A percentile compares a stretch with the other conserved stretches of the same genome.
Conservation (phyloP, 2,888 invertebrate genomes). For the Tridacna gigas region DNA sequence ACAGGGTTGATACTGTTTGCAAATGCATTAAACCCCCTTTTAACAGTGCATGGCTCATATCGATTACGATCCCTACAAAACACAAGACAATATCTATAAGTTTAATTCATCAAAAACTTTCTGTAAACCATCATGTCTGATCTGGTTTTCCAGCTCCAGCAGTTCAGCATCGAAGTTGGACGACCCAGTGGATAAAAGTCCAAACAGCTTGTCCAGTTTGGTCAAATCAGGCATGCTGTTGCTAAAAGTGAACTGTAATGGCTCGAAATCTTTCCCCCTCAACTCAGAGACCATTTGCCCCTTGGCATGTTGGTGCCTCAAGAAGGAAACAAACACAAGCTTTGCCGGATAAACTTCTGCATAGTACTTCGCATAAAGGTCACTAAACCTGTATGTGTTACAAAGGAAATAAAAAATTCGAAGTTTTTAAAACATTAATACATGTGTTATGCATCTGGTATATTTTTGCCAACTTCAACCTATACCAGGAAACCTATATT, state of each 20-base stretch:
- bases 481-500: too few species aligned
- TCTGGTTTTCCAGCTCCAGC: conserved; percentile 62
- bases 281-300: conserved; percentile 82
- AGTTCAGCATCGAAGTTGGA: conserved; percentile 75
- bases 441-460: too few species aligned
- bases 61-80: too few species aligned
- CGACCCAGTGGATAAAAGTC: conserved; percentile 80
- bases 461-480: too few species aligned
- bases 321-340: conserved; percentile 84
- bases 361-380: conserved; percentile 81
- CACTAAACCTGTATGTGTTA: conserved; percentile 80
- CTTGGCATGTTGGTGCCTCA: conserved; percentile 77
- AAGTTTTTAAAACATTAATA: background rate
- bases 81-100: background rate
- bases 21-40: too few species aligned
- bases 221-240: conserved; percentile 82
- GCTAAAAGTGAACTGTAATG: conserved; percentile 81
- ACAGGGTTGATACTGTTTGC: too few species aligned
- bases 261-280: conserved; percentile 68
- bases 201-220: conserved; percentile 84
- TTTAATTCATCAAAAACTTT: conserved; percentile 54
- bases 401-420: conserved; percentile 28
- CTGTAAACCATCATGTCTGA: conserved; percentile 66
- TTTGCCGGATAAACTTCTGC: conserved; percentile 83
- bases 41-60: too few species aligned